Percentiles rank a stretch among this genome's conserved stretches.
Conservation (phyloP, 2,113 vertebrate species). For the Nycticryphes semicollaris region DNA sequence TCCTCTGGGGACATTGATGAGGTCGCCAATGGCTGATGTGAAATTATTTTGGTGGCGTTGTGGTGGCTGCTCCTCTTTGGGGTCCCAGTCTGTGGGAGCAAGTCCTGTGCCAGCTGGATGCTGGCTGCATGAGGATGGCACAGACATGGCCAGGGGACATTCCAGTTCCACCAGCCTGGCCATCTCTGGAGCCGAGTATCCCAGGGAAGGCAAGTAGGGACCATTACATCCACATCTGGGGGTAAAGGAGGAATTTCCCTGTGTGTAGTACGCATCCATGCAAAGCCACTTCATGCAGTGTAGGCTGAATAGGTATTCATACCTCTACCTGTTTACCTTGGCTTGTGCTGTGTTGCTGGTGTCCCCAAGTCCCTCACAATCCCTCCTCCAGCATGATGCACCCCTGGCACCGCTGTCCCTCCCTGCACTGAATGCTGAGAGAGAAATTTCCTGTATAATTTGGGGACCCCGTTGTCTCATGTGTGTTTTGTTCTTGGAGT, state of each 20-base stretch:
- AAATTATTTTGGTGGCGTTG: neutral
- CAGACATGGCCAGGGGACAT: neutral
- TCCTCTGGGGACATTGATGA: neutral
- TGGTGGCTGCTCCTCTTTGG: neutral
- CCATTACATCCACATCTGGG: neutral
- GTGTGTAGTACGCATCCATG: accelerated
- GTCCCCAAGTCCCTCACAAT: neutral
- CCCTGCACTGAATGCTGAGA: accelerated
- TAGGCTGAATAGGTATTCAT: neutral
- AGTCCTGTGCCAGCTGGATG: neutral
- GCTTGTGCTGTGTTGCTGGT: neutral
- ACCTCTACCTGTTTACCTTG: neutral
- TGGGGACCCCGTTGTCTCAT: neutral
- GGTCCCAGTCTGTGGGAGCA: neutral
- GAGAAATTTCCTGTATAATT: neutral
- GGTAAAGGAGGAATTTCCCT: neutral
- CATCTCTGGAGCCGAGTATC: neutral
- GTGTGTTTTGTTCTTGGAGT: neutral
- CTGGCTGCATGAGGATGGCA: neutral
- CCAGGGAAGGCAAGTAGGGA: neutral
- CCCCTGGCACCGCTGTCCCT: accelerated
- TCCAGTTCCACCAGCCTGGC: neutral
- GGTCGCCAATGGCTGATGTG: accelerated
- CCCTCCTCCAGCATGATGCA: neutral
- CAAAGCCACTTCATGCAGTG: neutral